phyloP scores from a whole-genome alignment of 2,113 vertebrate genomes.

The Macroglossus sobrinus region DNA sequence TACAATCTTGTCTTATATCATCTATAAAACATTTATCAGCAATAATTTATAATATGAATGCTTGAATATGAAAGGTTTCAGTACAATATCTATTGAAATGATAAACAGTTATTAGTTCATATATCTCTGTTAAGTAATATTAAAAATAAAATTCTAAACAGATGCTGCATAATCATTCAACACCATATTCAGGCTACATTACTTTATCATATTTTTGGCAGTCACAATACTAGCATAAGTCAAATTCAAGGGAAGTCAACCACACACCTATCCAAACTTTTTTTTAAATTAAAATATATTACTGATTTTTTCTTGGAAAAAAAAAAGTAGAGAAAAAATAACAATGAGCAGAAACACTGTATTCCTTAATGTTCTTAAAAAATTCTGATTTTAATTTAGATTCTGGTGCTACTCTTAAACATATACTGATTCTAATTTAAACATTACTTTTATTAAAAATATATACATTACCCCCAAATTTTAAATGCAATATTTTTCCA shows the following conservation, averaged over 20 bases:
- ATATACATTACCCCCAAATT: not conserved
- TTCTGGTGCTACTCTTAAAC: not conserved
- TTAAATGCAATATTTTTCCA: not conserved
- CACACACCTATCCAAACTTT: conserved; percentile 16
- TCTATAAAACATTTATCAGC: conserved; percentile 75
- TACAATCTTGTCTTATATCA: conserved; percentile 83
- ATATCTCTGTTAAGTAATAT: conserved; percentile 84
- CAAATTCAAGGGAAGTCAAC: conserved; percentile 54
- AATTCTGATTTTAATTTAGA: not conserved
- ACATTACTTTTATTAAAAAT: not conserved
- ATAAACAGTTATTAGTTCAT: conserved; percentile 82
- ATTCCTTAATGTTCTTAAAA: not conserved
- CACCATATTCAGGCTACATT: conserved; percentile 47
- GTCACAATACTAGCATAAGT: conserved; percentile 30
- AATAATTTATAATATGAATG: conserved; percentile 72
- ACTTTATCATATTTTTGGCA: conserved; percentile 62
- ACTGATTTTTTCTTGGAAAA: not conserved
- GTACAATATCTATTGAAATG: conserved; percentile 82
- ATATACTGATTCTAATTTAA: not conserved
- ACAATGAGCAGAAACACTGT: not conserved
- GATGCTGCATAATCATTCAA: conserved; percentile 70
- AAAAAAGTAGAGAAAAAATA: not conserved
- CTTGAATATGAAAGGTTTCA: conserved; percentile 74
- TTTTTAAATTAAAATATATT: not conserved
- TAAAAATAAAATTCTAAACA: conserved; percentile 72